Evolutionary conservation across 2,113 vertebrate genomes (phyloP).

Genomic region (Odobenus rosmarus): DNA sequence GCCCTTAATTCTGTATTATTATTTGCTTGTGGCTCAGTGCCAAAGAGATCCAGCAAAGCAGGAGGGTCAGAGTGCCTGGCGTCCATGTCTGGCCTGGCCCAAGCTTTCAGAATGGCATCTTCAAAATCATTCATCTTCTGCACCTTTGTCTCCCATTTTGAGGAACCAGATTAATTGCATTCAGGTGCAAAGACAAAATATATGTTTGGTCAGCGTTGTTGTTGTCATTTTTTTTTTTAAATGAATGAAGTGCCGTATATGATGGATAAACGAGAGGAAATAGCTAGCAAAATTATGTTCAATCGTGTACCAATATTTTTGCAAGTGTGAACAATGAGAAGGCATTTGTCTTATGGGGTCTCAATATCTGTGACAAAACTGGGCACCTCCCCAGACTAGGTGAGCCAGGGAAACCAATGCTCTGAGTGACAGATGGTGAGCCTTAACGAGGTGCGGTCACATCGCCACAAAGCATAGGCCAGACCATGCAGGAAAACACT

Average conservation of each 20-base stretch:
- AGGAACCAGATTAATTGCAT: background rate
- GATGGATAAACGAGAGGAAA: background rate
- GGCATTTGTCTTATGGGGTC: background rate
- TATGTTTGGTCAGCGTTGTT: background rate
- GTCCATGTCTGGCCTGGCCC: background rate
- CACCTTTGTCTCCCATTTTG: background rate
- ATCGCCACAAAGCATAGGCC: background rate
- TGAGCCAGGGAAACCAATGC: background rate
- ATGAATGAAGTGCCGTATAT: background rate
- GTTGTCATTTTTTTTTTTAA: background rate
- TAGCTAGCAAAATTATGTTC: background rate
- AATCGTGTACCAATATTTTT: too few relatives aligned
- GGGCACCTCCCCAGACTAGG: too few relatives aligned
- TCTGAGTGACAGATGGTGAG: background rate
- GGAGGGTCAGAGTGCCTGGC: background rate
- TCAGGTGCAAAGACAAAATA: background rate
- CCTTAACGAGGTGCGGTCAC: background rate
- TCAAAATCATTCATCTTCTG: background rate
- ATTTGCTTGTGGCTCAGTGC: background rate
- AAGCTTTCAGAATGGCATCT: background rate
- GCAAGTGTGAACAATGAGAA: background rate
- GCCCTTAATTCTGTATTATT: background rate
- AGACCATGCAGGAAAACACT: background rate
- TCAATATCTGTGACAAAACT: background rate
- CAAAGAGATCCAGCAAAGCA: accelerated